A percentile compares a stretch with the other conserved stretches of the same genome.
phyloP scores from a whole-genome alignment of 1,140 invertebrate genomes.

The Glossosoma conforme region DNA sequence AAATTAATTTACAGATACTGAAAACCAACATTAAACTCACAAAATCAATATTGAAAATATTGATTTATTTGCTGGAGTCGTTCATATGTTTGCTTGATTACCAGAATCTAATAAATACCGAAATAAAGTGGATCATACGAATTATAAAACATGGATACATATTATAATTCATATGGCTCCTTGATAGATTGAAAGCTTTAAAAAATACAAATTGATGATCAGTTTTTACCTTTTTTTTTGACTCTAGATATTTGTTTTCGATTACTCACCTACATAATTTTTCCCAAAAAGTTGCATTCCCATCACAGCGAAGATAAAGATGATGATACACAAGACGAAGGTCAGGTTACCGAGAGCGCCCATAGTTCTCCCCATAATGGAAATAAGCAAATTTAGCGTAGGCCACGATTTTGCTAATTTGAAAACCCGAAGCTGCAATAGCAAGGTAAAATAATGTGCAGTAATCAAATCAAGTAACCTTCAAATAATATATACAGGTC shows the following conservation, averaged over 20 bases:
- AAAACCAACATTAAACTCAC: too few species aligned
- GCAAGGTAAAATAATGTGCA: slow-evolving; percentile 31
- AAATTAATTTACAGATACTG: too few species aligned
- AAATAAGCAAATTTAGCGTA: slow-evolving; percentile 93
- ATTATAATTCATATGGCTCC: not conserved
- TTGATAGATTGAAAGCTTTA: not conserved
- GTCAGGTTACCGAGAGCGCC: slow-evolving; percentile 94
- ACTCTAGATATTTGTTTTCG: too few species aligned
- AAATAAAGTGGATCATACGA: not conserved
- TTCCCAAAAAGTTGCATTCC: slow-evolving; percentile 95
- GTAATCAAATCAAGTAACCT: too few species aligned
- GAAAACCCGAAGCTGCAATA: slow-evolving; percentile 88
- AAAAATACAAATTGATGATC: too few species aligned
- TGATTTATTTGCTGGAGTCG: too few species aligned
- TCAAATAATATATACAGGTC: too few species aligned
- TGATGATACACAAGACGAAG: slow-evolving; percentile 93
- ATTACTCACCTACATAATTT: slow-evolving; percentile 74
- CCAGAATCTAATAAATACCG: too few species aligned
- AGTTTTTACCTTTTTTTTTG: too few species aligned
- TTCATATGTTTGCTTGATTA: too few species aligned
- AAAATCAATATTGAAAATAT: too few species aligned
- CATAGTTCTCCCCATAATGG: slow-evolving; percentile 95
- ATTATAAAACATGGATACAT: not conserved
- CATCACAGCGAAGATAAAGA: slow-evolving; percentile 98
- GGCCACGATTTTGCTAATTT: slow-evolving; percentile 98